Evolutionary conservation across 2,113 vertebrate species (phyloP).

Genomic region (Microtus pennsylvanicus): DNA sequence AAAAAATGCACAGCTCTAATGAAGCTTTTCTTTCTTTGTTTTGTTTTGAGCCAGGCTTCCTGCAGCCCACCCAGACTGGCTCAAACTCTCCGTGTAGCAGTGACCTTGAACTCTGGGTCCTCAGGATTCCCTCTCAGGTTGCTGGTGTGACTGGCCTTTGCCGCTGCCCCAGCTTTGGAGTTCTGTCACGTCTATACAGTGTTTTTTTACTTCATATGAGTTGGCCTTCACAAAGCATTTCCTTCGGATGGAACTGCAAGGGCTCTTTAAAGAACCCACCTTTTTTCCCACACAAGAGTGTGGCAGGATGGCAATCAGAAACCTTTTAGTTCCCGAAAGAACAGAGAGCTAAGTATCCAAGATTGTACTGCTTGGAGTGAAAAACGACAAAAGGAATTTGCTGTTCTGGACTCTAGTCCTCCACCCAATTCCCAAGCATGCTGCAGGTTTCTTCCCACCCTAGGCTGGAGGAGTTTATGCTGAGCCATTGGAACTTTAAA

Average conservation of each 20-base stretch:
- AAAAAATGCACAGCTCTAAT: not conserved
- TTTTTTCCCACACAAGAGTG: not conserved
- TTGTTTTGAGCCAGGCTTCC: not conserved
- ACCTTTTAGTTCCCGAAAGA: conserved; percentile 29
- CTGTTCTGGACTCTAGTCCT: not conserved
- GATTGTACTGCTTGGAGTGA: not conserved
- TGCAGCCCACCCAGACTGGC: not conserved
- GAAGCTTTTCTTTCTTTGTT: not conserved
- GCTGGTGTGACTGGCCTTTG: not conserved
- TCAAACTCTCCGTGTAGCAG: not conserved
- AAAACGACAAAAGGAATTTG: not conserved
- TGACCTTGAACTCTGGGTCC: not conserved
- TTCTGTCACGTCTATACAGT: not conserved
- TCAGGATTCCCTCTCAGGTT: not conserved
- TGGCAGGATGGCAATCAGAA: not conserved
- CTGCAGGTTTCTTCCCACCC: not conserved
- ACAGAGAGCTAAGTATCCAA: not conserved
- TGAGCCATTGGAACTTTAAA: not conserved
- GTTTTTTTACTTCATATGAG: not conserved
- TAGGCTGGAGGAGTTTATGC: not conserved
- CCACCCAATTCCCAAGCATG: not conserved
- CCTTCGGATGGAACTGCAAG: not conserved
- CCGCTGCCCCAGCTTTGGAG: not conserved
- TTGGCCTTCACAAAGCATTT: not conserved
- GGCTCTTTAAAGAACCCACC: not conserved